Base-by-base conservation (phyloP, 2,113 vertebrate species). In the Carassius carassius region DNA sequence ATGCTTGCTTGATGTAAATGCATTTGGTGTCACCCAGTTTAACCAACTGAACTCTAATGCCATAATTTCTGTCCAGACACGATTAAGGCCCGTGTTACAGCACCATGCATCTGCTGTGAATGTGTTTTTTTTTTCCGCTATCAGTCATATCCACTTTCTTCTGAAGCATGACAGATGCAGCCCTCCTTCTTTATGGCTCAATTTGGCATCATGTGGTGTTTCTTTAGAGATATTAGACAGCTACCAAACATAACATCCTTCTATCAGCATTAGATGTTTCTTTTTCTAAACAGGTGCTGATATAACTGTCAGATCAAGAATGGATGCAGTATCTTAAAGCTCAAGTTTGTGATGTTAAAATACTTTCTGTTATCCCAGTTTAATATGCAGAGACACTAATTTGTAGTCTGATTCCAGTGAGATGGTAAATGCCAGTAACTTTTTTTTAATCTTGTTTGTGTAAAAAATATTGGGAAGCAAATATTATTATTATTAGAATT, bases 1-100 rank as follows among this genome's bases (percentile, higher is more conserved):
- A 54, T 60, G 70, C 49, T 73, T 3, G 3, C 56, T 70, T 88
- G 81, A 88, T 86, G 87, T 87, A 86, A 79, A 60, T 70, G 56
- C 56, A 69, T 67, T 37, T 41, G 25, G 19, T 58, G 49, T 82
- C 54, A 54, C 37, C 85, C 51, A 72, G 12, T 78, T 82, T 29
- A 86, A 83, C 85, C 63, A 78, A 29, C 62, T 87, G 75, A 84
- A 85, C 63, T 67, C 77, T 58, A 56, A 25, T 13, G 51, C 70
- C 83, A 89, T 86, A 54, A 85, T 72, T 89, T 78, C 81, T 73
- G 84, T n/a, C 77, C 54, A 79, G 63, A 25, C 11, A 12, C 49
- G 82, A 73, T 78, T 70, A 79, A 82, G 11, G 60, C 72, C 58
- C 32, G 2, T 75, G 35, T 69, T 85, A 21, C 41, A 83, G 82